phyloP scores from a whole-genome alignment of 2,888 invertebrate genomes.

The Dolichomitus sp. region DNA sequence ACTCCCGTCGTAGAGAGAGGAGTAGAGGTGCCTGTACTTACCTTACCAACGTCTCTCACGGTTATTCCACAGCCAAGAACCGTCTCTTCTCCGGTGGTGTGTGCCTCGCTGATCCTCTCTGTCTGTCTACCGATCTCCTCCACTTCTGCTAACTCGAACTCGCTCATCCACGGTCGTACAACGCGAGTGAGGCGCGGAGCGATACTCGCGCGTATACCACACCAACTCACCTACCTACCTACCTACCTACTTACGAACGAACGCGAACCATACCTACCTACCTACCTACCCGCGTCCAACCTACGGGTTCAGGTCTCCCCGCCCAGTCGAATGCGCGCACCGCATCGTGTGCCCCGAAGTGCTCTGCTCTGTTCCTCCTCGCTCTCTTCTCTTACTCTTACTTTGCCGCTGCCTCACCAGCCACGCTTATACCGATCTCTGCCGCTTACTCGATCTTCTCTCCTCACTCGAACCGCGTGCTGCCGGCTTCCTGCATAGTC shows the following conservation, averaged over 20 bases:
- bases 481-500: conserved; percentile 71
- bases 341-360: conserved; percentile 77
- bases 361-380: conserved; percentile 75
- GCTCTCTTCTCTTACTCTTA: conserved; percentile 75
- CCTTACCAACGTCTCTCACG: conserved; percentile 82
- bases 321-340: conserved; percentile 68
- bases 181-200: conserved; percentile 27
- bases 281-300: conserved; percentile 71
- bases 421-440: conserved; percentile 62
- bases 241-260: conserved; percentile 69
- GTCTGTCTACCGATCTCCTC: conserved; percentile 14
- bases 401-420: conserved; percentile 63
- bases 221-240: conserved; percentile 77
- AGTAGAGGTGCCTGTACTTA: conserved; percentile 76
- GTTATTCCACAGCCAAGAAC: conserved; percentile 76
- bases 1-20: conserved; percentile 76
- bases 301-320: conserved; percentile 71
- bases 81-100: conserved; percentile 36
- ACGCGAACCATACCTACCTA: conserved; percentile 67
- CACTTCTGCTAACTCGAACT: conserved; percentile 65
- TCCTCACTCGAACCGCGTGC: conserved; percentile 66
- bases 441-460: conserved; percentile 65
- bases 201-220: conserved; percentile 61
- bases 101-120: conserved; percentile 65
- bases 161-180: conserved; percentile 68